These are phyloP conservation scores for Diarsia mendica DNA, from an alignment of 2,888 invertebrate species.

Conservation along the genomic window DNA sequence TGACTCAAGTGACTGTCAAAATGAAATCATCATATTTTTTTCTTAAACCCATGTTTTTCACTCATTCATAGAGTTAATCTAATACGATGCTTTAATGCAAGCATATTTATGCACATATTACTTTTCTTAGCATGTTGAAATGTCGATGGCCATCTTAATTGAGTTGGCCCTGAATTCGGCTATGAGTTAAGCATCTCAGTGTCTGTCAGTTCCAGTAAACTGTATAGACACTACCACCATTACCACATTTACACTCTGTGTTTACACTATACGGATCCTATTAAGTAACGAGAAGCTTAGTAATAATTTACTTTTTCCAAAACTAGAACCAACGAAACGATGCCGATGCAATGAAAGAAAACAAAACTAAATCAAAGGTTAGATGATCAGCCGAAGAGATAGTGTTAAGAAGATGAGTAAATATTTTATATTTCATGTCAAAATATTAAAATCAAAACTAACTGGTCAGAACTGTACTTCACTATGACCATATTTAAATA, in stretches of 20 bases:
- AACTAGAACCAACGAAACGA: too few relatives aligned
- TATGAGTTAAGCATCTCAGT: too few relatives aligned
- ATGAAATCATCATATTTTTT: neutral
- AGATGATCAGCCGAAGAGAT: neutral
- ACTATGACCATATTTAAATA: neutral
- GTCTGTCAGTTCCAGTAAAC: too few relatives aligned
- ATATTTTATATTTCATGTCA: neutral
- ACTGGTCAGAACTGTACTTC: neutral
- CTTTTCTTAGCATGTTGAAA: neutral
- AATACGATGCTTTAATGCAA: neutral
- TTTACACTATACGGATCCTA: too few relatives aligned
- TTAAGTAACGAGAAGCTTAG: too few relatives aligned
- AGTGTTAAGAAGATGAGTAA: neutral
- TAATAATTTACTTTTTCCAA: too few relatives aligned
- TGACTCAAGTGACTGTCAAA: neutral
- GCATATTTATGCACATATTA: too few relatives aligned
- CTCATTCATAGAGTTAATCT: neutral
- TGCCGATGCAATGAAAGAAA: too few relatives aligned
- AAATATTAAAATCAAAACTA: neutral
- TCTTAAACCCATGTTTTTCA: neutral
- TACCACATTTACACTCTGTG: too few relatives aligned
- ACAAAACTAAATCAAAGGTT: too few relatives aligned
- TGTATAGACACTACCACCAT: too few relatives aligned
- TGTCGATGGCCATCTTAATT: neutral
- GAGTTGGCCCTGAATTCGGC: neutral